phyloP scores from a whole-genome alignment of 1,140 invertebrate genomes.

The Trichonephila inaurata region DNA sequence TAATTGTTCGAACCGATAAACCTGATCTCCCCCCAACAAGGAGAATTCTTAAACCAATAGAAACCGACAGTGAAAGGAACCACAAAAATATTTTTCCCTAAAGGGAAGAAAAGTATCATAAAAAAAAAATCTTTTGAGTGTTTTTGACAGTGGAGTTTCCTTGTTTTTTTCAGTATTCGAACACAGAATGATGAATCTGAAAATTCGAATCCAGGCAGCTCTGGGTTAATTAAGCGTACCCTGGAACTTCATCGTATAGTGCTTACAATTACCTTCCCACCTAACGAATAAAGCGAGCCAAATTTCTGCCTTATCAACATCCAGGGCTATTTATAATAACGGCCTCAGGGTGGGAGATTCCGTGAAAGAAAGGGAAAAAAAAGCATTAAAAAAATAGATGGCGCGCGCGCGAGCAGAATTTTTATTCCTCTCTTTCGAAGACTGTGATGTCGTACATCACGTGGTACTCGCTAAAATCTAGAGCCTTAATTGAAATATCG shows the following conservation, averaged over 20 bases:
- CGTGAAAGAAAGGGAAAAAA: background rate
- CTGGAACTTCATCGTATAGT: slow-evolving; percentile 9
- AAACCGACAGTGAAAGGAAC: background rate
- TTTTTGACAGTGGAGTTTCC: slow-evolving; percentile 4
- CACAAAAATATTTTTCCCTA: background rate
- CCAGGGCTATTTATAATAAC: slow-evolving; percentile 71
- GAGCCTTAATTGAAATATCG: slow-evolving; percentile 60
- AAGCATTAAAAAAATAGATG: background rate
- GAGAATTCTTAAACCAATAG: background rate
- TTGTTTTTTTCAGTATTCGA: background rate
- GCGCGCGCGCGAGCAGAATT: background rate
- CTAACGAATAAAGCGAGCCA: slow-evolving; percentile 34
- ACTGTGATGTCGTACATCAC: slow-evolving; percentile 9
- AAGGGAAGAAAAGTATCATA: background rate
- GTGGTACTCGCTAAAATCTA: slow-evolving; percentile 6
- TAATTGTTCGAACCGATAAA: background rate
- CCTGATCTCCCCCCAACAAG: background rate
- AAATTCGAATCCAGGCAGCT: slow-evolving; percentile 34
- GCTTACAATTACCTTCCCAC: slow-evolving; percentile 40
- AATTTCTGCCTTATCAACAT: slow-evolving; percentile 67
- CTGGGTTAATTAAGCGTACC: slow-evolving; percentile 29
- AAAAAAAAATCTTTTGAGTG: background rate
- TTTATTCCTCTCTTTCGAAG: slow-evolving; percentile 1
- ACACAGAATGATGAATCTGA: background rate
- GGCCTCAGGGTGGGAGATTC: background rate